phyloP scores from a whole-genome alignment of 1,140 invertebrate genomes.

The Chironomus tepperi region DNA sequence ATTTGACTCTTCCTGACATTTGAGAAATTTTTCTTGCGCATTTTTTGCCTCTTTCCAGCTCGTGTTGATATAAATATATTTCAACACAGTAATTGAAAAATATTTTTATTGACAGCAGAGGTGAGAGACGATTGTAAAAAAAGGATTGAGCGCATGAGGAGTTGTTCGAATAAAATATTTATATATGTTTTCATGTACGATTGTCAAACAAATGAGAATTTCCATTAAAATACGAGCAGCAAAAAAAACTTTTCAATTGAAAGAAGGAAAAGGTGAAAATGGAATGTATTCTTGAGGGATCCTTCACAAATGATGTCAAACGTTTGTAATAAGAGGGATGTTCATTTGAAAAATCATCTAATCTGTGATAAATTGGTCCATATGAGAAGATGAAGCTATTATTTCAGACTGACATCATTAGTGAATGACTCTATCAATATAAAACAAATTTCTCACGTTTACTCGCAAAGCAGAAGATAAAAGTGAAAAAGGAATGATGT shows the following conservation, averaged over 20 bases:
- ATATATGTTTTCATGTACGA: not conserved
- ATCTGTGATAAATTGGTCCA: no score
- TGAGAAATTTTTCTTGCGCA: not conserved
- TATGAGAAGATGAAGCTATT: no score
- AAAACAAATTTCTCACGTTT: no score
- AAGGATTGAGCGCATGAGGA: not conserved
- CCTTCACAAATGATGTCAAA: no score
- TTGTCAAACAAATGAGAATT: not conserved
- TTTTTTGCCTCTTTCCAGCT: not conserved
- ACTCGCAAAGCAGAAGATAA: not conserved
- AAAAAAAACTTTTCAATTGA: no score
- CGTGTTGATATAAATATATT: not conserved
- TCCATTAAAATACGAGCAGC: no score
- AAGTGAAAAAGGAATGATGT: not conserved
- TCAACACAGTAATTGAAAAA: slow-evolving; percentile 8
- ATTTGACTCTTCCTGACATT: not conserved
- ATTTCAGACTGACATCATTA: no score
- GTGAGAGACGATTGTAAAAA: not conserved
- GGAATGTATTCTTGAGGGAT: no score
- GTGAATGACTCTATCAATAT: no score
- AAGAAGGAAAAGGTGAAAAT: no score
- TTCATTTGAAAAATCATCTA: no score
- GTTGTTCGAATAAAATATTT: not conserved
- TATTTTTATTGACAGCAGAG: slow-evolving; percentile 14
- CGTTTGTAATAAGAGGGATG: no score